Evolutionary conservation across 2,797 vertebrate species (phyloP).

Genomic region (Hippoglossus hippoglossus): DNA sequence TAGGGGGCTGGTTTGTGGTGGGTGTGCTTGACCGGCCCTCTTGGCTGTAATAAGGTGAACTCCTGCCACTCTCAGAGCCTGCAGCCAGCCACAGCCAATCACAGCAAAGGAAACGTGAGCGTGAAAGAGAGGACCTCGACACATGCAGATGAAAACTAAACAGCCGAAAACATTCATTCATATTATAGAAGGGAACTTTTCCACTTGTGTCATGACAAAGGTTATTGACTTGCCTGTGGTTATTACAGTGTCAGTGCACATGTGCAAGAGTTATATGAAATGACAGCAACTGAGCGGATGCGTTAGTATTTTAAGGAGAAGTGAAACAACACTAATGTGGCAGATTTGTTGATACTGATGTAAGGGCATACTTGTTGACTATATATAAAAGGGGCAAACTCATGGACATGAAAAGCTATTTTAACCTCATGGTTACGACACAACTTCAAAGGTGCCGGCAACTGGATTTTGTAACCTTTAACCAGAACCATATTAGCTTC

Average conservation of each 20-base stretch:
- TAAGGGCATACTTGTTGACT: no score
- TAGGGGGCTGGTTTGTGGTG: slow-evolving; percentile 97
- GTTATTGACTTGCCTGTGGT: slow-evolving; percentile 4
- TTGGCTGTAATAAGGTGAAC: slow-evolving; percentile 98
- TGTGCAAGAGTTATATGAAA: slow-evolving; percentile 63
- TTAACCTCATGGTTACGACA: neutral
- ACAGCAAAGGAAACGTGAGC: slow-evolving; percentile 77
- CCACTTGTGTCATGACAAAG: slow-evolving; percentile 62
- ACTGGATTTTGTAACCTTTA: neutral
- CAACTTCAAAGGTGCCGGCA: no score
- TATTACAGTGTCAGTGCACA: slow-evolving; percentile 55
- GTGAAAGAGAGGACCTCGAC: slow-evolving; percentile 62
- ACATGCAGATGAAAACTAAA: slow-evolving; percentile 60
- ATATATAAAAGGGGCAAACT: neutral
- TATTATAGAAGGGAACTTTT: slow-evolving; percentile 52
- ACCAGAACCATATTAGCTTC: neutral
- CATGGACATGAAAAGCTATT: neutral
- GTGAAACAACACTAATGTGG: no score
- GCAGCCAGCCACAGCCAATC: slow-evolving; percentile 82
- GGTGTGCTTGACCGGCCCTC: slow-evolving; percentile 95
- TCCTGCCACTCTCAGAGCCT: slow-evolving; percentile 98
- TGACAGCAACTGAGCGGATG: slow-evolving; percentile 47
- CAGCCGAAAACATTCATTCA: slow-evolving; percentile 18
- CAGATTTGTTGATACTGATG: no score
- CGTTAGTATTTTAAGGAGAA: neutral